phyloP scores from a whole-genome alignment of 2,888 invertebrate genomes.

The Oscheius myriophilus region DNA sequence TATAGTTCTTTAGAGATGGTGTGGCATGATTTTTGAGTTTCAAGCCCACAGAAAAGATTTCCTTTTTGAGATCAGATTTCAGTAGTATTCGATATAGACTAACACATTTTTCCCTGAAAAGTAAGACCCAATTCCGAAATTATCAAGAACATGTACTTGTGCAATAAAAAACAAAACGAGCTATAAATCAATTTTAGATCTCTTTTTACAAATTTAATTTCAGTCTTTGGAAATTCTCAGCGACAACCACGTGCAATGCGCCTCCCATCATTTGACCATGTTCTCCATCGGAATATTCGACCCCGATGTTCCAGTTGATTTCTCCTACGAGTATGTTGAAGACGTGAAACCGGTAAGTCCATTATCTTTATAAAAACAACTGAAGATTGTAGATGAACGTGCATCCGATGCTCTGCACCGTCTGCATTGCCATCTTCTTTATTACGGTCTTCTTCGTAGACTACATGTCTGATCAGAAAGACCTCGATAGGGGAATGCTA shows the following conservation, averaged over 20 bases:
- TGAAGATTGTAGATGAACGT: neutral
- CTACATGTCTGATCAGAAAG: neutral
- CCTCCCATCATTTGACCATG: conserved; percentile 43
- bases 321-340: conserved; percentile 45
- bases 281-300: conserved; percentile 52
- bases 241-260: conserved; percentile 39
- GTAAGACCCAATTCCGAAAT: too few species aligned
- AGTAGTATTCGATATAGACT: too few species aligned
- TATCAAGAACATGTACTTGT: too few species aligned
- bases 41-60: too few species aligned
- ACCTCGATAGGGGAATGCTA: conserved; percentile 31
- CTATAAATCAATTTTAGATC: too few species aligned
- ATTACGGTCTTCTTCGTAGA: neutral
- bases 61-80: too few species aligned
- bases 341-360: conserved; percentile 34
- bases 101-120: too few species aligned
- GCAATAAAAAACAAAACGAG: too few species aligned
- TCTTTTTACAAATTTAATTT: neutral
- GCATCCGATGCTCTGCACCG: neutral
- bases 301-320: conserved; percentile 48
- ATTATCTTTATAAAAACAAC: neutral
- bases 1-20: too few species aligned
- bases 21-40: too few species aligned
- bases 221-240: conserved; percentile 17
- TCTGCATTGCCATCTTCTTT: neutral